These are phyloP conservation scores for Galleria mellonella DNA, from an alignment of 1,140 invertebrate genomes.

Conservation along the genomic window DNA sequence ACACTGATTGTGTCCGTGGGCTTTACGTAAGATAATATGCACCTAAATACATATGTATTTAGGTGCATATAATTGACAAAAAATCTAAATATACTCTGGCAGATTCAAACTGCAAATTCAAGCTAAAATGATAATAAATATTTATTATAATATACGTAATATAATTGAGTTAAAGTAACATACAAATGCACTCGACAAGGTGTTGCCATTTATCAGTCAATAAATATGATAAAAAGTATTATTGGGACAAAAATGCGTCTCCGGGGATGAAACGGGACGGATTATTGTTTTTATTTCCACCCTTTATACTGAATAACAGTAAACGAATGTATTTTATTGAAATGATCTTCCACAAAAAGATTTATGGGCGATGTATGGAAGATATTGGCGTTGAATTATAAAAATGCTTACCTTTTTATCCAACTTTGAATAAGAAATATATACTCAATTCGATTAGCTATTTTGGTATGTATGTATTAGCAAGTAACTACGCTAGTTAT, in stretches of 20 bases:
- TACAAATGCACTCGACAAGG: slow-evolving; percentile 56
- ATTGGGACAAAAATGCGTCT: slow-evolving; percentile 61
- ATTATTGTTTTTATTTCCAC: slow-evolving; percentile 69
- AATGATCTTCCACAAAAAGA: slow-evolving; percentile 49
- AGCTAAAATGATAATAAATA: too few species aligned
- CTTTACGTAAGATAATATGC: too few species aligned
- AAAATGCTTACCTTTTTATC: background rate
- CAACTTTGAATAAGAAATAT: background rate
- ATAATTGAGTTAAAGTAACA: slow-evolving; percentile 21
- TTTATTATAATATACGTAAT: too few species aligned
- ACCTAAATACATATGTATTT: too few species aligned
- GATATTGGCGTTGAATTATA: background rate
- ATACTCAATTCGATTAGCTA: background rate
- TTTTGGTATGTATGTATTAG: too few species aligned
- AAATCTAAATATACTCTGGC: too few species aligned
- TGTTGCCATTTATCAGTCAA: slow-evolving; percentile 67
- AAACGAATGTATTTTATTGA: slow-evolving; percentile 54
- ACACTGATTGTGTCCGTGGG: too few species aligned
- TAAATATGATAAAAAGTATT: slow-evolving; percentile 73
- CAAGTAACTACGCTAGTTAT: too few species aligned
- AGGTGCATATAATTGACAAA: too few species aligned
- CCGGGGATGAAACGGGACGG: slow-evolving; percentile 28
- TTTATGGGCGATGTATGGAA: slow-evolving; percentile 28
- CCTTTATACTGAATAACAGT: slow-evolving; percentile 43
- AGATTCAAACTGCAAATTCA: too few species aligned